phyloP scores from a whole-genome alignment of 2,888 invertebrate genomes.

The Drosophila parthenogenetica region DNA sequence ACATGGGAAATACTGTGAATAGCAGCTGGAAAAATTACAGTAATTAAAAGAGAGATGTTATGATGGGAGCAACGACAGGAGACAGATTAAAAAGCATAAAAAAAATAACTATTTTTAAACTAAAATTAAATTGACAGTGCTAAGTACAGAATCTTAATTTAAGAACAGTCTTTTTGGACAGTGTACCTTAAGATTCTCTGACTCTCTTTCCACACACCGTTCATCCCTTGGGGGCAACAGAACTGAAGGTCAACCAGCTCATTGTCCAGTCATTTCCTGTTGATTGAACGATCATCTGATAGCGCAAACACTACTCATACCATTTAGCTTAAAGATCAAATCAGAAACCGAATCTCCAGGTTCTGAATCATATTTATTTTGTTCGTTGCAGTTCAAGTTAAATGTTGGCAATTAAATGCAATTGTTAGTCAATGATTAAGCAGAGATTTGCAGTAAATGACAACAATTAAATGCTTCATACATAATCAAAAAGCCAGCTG shows the following conservation, averaged over 20 bases:
- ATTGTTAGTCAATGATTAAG: conserved; percentile 44
- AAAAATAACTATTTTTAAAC: neutral
- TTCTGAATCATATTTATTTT: conserved; percentile 48
- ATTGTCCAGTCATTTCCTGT: conserved; percentile 66
- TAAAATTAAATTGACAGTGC: too few relatives aligned
- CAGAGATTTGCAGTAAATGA: conserved; percentile 17
- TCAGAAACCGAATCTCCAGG: conserved; percentile 30
- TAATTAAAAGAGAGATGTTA: neutral
- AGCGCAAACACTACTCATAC: conserved; percentile 3
- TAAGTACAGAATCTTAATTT: too few relatives aligned
- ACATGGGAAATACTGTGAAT: neutral
- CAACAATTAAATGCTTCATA: conserved; percentile 16
- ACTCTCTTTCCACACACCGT: neutral
- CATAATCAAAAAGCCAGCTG: conserved; percentile 27
- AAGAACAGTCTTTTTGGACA: neutral
- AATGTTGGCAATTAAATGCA: conserved; percentile 57
- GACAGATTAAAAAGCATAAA: too few relatives aligned
- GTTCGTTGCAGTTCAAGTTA: conserved; percentile 35
- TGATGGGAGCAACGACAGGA: too few relatives aligned
- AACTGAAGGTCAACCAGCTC: conserved; percentile 59
- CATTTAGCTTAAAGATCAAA: conserved; percentile 32
- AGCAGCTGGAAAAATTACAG: neutral
- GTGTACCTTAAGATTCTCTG: neutral
- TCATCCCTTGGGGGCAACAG: conserved; percentile 24
- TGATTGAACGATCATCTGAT: conserved; percentile 35